These are phyloP conservation scores for Gephyroberyx darwinii DNA, from an alignment of 2,797 vertebrate species.

Conservation along the genomic window DNA sequence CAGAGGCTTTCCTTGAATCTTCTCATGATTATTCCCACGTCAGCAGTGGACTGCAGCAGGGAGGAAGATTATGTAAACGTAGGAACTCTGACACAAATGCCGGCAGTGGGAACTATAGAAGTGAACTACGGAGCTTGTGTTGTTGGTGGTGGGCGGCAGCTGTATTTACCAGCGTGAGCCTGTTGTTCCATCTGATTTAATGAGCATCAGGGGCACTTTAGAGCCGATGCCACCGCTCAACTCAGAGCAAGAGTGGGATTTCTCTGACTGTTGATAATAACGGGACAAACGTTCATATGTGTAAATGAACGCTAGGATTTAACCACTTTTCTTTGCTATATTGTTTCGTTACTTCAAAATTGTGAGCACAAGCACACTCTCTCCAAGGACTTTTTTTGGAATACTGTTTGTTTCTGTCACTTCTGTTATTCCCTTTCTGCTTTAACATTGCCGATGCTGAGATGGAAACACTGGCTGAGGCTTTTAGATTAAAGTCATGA, in stretches of 20 bases:
- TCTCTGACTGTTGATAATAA: constrained; percentile 42
- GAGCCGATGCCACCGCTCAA: constrained; percentile 54
- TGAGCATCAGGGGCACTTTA: constrained; percentile 65
- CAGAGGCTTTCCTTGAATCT: constrained; percentile 20
- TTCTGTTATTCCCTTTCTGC: too few species aligned
- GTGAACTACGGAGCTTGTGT: constrained; percentile 41
- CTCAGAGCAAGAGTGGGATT: constrained; percentile 32
- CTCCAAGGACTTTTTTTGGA: too few species aligned
- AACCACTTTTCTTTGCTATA: neutral
- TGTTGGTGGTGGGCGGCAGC: constrained; percentile 72
- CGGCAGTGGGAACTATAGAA: constrained; percentile 39
- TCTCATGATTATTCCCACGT: constrained; percentile 36
- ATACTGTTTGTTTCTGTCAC: too few species aligned
- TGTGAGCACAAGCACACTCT: too few species aligned
- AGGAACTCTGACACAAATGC: constrained; percentile 44
- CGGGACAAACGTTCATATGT: neutral
- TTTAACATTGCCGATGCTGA: too few species aligned
- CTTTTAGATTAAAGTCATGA: too few species aligned
- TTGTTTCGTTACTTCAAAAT: constrained; percentile 11
- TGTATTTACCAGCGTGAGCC: constrained; percentile 66
- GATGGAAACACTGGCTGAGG: too few species aligned
- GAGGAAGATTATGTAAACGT: constrained; percentile 57
- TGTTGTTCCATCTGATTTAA: constrained; percentile 71
- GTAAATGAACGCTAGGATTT: neutral
- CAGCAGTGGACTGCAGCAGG: constrained; percentile 35